These are phyloP conservation scores for Orthosia gothica DNA, from an alignment of 2,888 invertebrate species.

Conservation along the genomic window DNA sequence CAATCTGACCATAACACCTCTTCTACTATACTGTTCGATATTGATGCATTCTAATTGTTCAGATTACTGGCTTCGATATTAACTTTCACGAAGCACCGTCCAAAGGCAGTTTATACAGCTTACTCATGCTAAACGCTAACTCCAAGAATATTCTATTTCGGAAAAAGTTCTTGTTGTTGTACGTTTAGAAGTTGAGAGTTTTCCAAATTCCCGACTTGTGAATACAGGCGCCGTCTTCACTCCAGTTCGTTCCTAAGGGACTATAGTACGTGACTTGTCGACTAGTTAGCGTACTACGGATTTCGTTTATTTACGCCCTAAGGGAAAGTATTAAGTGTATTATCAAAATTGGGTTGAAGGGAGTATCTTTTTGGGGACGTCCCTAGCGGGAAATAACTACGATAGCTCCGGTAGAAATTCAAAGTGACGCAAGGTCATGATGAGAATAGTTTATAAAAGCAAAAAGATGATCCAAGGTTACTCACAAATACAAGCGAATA, in stretches of 20 bases:
- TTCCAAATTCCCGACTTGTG: slow-evolving; percentile 55
- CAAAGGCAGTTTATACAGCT: slow-evolving; percentile 33
- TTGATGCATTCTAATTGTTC: slow-evolving; percentile 2
- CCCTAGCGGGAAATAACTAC: neutral
- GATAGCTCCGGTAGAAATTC: neutral
- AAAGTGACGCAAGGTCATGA: neutral
- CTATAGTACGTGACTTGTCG: slow-evolving; percentile 64
- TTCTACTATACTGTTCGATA: neutral
- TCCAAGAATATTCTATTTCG: slow-evolving; percentile 49
- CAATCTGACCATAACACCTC: neutral
- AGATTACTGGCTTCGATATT: slow-evolving; percentile 27
- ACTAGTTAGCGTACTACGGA: slow-evolving; percentile 53
- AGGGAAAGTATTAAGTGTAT: slow-evolving; percentile 54
- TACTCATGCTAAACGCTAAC: slow-evolving; percentile 50
- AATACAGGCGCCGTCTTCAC: slow-evolving; percentile 48
- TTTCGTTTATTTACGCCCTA: slow-evolving; percentile 54
- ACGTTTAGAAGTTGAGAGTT: slow-evolving; percentile 53
- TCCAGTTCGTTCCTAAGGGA: slow-evolving; percentile 52
- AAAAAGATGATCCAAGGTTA: slow-evolving; percentile 6
- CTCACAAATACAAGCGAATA: neutral
- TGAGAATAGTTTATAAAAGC: neutral
- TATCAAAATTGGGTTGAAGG: slow-evolving; percentile 33
- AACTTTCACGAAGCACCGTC: slow-evolving; percentile 21
- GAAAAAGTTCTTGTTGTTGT: slow-evolving; percentile 60
- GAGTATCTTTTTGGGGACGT: slow-evolving; percentile 11